Base-by-base conservation (phyloP, 2,797 vertebrate genomes). In the Limnodromus scolopaceus region DNA sequence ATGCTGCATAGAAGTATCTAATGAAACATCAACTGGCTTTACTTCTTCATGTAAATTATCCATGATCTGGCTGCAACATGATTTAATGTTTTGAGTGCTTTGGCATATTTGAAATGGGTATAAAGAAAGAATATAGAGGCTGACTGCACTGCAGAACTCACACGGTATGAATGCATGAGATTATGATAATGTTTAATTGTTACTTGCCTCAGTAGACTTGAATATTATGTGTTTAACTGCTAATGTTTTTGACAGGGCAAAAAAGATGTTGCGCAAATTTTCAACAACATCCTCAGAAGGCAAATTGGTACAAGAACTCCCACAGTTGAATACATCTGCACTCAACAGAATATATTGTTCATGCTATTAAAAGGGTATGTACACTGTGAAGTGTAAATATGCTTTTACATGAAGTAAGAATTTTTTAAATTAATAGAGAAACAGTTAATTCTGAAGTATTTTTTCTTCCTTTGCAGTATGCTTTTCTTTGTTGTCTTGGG, bases 261-360 rank as follows among this genome's bases (percentile, higher is more conserved):
- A 97, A 99, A 99, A 98, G 99, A 99, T 60, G 99, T 99, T 90
- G 99, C 99, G 79, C 99, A 99, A 93, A 99, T 99, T 98, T 99
- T 99, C 98, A 99, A 99, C 98, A 99, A 99, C 98, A 99, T 99
- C 98, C 98, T 99, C 97, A 98, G 99, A 97, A 99, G 99, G 96
- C 99, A 99, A 96, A 99, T 99, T 92, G 99, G 99, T 95, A 99
- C 99, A 81, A 98, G 99, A 94, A 99, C 99, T 60, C 99, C 99
- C 86, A 99, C 99, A 41, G 99, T 99, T 92, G 99, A 99, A 98
- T 99, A 99, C 96, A 99, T 99, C 97, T 99, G 99, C 98, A 99
- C 99, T 97, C 99, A 99, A 97, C 99, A 99, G 98, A 99, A 99
- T 97, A 99, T 99, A 97, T 98, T 99, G 97, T 99, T 99, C 98